phyloP scores from a whole-genome alignment of 1,140 invertebrate genomes.

The Hylaeus anthracinus region DNA sequence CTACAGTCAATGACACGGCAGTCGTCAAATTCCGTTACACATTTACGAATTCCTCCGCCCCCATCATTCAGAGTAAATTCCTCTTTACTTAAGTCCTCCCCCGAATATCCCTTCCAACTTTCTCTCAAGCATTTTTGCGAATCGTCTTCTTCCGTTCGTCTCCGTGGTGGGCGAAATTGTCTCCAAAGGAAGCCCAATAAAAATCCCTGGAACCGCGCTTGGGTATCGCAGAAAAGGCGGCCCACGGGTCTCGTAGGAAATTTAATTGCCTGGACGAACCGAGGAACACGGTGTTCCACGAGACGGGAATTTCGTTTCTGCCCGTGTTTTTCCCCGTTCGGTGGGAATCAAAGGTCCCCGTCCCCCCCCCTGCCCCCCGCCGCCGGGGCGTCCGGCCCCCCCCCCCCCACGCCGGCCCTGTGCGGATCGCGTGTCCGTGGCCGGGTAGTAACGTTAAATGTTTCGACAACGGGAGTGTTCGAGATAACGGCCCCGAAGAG shows the following conservation, averaged over 20 bases:
- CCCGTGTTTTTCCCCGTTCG: constrained; percentile 22
- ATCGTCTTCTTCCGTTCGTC: too few species aligned
- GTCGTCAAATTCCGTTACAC: too few species aligned
- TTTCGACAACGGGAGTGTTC: constrained; percentile 51
- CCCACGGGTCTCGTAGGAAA: background rate
- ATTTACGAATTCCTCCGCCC: too few species aligned
- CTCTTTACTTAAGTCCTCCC: too few species aligned
- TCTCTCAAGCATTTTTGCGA: too few species aligned
- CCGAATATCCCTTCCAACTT: too few species aligned
- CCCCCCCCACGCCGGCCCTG: background rate
- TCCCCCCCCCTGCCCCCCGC: too few species aligned
- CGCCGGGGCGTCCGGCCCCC: too few species aligned
- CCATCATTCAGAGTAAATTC: too few species aligned
- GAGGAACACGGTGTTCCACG: constrained; percentile 35
- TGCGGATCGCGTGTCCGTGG: background rate
- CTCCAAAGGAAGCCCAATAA: background rate
- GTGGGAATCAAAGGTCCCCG: constrained; percentile 30
- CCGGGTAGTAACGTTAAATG: constrained; percentile 33
- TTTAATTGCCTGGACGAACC: constrained; percentile 31
- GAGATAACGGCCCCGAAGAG: constrained; percentile 28
- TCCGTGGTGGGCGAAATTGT: too few species aligned
- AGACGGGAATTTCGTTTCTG: constrained; percentile 21
- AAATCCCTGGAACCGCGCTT: background rate
- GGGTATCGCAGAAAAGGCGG: background rate
- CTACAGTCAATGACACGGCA: too few species aligned